Percentiles rank a stretch among this genome's conserved stretches.
phyloP scores from a whole-genome alignment of 2,797 vertebrate genomes.

The Hydrophis major region DNA sequence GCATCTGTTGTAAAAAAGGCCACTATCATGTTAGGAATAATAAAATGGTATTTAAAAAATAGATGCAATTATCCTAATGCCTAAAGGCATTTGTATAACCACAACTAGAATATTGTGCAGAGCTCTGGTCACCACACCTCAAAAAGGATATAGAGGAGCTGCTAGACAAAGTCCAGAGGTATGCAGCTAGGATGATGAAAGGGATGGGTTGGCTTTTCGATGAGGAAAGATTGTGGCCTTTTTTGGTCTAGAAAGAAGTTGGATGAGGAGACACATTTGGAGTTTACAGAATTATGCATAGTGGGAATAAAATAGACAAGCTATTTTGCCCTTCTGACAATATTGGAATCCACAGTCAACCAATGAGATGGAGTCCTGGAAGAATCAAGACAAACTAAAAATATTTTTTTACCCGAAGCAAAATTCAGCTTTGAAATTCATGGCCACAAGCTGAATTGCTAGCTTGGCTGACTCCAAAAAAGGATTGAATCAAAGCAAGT shows the following conservation, averaged over 20 bases:
- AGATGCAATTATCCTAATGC: not conserved
- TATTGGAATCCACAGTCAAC: not conserved
- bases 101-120: not conserved
- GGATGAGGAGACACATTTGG: not conserved
- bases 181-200: not conserved
- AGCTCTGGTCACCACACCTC: not conserved
- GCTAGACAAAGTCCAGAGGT: not conserved
- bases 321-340: not conserved
- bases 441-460: not conserved
- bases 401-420: not conserved
- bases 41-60: not conserved
- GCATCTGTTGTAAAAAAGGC: not conserved
- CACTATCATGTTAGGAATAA: not conserved
- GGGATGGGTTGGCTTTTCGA: not conserved
- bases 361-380: not conserved
- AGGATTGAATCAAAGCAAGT: not conserved
- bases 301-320: not conserved
- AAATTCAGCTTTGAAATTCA: not conserved
- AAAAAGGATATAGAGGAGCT: not conserved
- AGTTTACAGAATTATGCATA: not conserved
- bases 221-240: not conserved
- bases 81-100: not conserved
- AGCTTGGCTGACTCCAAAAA: not conserved
- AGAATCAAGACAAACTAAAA: not conserved
- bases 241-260: not conserved